Conservation (phyloP, 2,888 invertebrate species). For the Gryllus longicercus region DNA sequence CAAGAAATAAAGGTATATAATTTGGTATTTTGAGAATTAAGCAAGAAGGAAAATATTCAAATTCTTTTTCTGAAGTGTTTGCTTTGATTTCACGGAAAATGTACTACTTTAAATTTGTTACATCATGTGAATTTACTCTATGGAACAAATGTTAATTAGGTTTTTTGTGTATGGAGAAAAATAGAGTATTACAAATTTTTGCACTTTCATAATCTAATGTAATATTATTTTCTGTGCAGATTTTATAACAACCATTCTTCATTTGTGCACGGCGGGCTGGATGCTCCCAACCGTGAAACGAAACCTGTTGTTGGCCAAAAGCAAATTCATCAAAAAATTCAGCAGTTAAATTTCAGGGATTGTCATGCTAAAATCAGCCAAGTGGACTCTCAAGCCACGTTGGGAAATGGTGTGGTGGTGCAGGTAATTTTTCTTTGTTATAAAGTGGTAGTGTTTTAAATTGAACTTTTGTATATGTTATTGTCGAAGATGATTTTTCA, state of each 20-base stretch:
- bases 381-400: slow-evolving; percentile 88
- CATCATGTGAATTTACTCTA: not conserved
- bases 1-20: too few species aligned
- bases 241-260: slow-evolving; percentile 96
- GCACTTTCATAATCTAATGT: not conserved
- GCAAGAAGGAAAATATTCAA: too few species aligned
- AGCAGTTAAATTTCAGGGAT: slow-evolving; percentile 91
- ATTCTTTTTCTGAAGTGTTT: too few species aligned
- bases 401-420: slow-evolving; percentile 91
- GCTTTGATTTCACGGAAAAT: too few species aligned
- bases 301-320: slow-evolving; percentile 84
- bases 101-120: too few species aligned
- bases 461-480: too few species aligned
- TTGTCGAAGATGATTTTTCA: not conserved
- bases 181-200: slow-evolving; percentile 22
- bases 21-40: too few species aligned
- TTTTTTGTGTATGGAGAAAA: too few species aligned
- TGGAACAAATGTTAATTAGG: not conserved
- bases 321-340: slow-evolving; percentile 93
- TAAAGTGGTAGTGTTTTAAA: not conserved
- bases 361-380: slow-evolving; percentile 97
- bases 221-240: slow-evolving; percentile 50
- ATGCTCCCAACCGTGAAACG: slow-evolving; percentile 76
- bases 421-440: slow-evolving; percentile 57
- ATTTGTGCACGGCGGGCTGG: slow-evolving; percentile 91